These are phyloP conservation scores for Drosophila varians DNA, from an alignment of 1,140 invertebrate species.

Conservation along the genomic window DNA sequence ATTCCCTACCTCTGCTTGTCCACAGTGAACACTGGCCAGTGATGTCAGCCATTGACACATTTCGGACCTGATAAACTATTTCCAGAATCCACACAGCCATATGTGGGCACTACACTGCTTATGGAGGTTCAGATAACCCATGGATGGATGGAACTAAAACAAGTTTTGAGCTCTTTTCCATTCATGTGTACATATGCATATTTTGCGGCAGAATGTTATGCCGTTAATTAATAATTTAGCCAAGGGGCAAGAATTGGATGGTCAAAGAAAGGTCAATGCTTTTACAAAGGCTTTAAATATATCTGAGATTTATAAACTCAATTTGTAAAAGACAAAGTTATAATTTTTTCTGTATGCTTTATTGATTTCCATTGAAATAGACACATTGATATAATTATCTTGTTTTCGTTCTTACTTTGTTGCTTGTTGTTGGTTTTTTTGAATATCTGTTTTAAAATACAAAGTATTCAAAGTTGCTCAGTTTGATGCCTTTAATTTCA, in stretches of 20 bases:
- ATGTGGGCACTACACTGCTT: not conserved
- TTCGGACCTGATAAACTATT: conserved; percentile 4
- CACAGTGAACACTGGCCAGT: conserved; percentile 22
- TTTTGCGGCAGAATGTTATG: not conserved
- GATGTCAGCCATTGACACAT: not conserved
- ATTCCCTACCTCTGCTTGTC: conserved; percentile 1
- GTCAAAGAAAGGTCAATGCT: not conserved
- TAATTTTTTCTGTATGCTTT: conserved; percentile 64
- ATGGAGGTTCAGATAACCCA: not conserved
- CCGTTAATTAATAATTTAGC: conserved; percentile 3
- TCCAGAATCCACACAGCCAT: not conserved
- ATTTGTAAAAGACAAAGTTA: not conserved
- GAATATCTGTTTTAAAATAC: conserved; percentile 65
- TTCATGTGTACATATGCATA: not conserved
- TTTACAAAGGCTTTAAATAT: no score
- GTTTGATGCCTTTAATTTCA: conserved; percentile 73
- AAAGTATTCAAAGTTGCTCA: conserved; percentile 76
- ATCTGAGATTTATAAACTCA: no score
- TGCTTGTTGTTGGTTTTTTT: conserved; percentile 38
- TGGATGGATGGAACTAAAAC: not conserved
- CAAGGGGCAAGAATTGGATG: not conserved
- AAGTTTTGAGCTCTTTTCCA: conserved; percentile 1
- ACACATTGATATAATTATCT: conserved; percentile 78
- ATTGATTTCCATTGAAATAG: conserved; percentile 77
- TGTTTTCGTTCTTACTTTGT: conserved; percentile 37